Conservation (phyloP, 1,140 invertebrate species). For the Lordiphosa collinella region DNA sequence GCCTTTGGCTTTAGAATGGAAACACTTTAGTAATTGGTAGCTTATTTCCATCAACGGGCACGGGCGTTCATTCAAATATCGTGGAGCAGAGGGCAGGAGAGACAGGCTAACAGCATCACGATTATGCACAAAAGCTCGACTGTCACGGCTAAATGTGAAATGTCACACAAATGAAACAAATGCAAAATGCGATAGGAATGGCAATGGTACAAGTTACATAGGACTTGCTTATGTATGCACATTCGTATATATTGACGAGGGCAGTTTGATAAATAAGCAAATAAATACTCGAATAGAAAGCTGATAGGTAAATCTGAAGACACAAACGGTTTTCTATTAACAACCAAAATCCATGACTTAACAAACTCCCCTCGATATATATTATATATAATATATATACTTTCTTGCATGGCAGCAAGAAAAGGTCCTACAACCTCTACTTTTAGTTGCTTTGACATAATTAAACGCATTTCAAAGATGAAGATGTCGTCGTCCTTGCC, state of each 20-base stretch:
- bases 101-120: conserved; percentile 61
- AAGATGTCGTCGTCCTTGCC: conserved; percentile 58
- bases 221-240: conserved; percentile 11
- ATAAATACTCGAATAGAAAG: too few species aligned
- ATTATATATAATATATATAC: too few species aligned
- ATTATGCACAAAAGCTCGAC: conserved; percentile 69
- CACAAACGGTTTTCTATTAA: too few species aligned
- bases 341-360: too few species aligned
- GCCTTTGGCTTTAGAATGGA: conserved; percentile 38
- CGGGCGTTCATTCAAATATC: conserved; percentile 23
- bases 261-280: too few species aligned
- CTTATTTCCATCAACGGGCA: conserved; percentile 56
- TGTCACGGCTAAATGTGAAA: conserved; percentile 68
- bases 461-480: conserved; percentile 77
- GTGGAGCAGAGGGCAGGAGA: background rate
- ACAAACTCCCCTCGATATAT: too few species aligned
- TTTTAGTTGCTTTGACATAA: conserved; percentile 59
- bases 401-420: background rate
- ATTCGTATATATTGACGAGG: background rate
- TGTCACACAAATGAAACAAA: conserved; percentile 67
- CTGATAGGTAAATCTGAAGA: too few species aligned
- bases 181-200: conserved; percentile 42
- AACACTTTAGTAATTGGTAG: conserved; percentile 76
- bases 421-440: conserved; percentile 24
- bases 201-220: conserved; percentile 19